Base-by-base conservation (phyloP, 2,888 invertebrate genomes). In the Rotaria socialis region DNA sequence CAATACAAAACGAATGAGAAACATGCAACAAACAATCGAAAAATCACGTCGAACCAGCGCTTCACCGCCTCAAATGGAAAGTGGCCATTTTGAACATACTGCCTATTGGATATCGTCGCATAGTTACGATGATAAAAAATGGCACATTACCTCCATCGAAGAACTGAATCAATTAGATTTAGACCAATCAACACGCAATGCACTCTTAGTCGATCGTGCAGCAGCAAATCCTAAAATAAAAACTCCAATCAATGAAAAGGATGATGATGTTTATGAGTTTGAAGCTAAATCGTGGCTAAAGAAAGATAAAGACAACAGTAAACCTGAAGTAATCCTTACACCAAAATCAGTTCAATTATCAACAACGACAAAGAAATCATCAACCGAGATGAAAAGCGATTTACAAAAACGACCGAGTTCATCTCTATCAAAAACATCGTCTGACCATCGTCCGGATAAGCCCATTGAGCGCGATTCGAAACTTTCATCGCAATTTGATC, bases 211-310 rank as follows among this genome's bases (percentile, higher is more conserved):
- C 1, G 80, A 80, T 80, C 80, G 80, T n/a, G 3, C 2, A 11
- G 14, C 80, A 47, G 19, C 8, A 19, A 35, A 19, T 35, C 47
- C 10, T 24, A 80, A 80, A 80, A 80, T 43, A 24, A 80, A 80
- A 47, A 22, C 80, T 5, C 11, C 80, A 8, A 24, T 24, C 4
- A 19, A 24, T n/a, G 47, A 47, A 10, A 43, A 22, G 47, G 80
- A 80, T 47, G 80, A 80, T 80, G 80, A 80, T 47, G 6, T 80
- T 24, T 80, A 80, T 47, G 80, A 80, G 47, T 80, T 80, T 80
- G 2, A 24, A 47, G 80, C 80, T 7, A 47, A 80, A 8, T 8
- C 24, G 4, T 80, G 80, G 80, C 47, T 80, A 47, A n/a, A 24
- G 4, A 80, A 47, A 80, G 80, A 80, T 47, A 47, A 80, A 80